phyloP scores from a whole-genome alignment of 2,113 vertebrate genomes.

The Cyanocitta stelleri region DNA sequence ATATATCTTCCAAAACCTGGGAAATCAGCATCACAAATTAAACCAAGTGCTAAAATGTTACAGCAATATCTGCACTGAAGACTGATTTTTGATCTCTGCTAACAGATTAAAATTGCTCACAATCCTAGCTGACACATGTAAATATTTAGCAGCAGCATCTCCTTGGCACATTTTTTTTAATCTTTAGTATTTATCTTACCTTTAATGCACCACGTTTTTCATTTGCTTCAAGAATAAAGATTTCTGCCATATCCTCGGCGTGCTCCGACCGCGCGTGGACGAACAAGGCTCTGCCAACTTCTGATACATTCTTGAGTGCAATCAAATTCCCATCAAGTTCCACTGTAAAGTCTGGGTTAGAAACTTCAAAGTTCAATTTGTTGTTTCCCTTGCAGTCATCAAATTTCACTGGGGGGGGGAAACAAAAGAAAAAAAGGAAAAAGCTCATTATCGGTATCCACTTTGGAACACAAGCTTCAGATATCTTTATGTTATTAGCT shows the following conservation, averaged over 20 bases:
- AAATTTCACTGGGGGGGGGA: conserved; percentile 78
- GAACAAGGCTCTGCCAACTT: conserved; percentile 74
- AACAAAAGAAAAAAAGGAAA: too few relatives aligned
- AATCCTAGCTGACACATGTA: neutral
- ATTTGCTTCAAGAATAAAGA: conserved; percentile 75
- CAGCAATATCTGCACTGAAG: neutral
- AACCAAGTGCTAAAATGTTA: neutral
- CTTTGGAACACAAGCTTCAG: neutral
- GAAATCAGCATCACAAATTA: neutral
- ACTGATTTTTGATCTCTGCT: neutral
- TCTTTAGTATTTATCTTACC: conserved; percentile 67
- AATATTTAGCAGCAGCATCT: neutral
- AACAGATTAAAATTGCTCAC: neutral
- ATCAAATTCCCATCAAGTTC: conserved; percentile 78
- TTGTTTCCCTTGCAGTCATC: conserved; percentile 90
- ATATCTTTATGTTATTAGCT: neutral
- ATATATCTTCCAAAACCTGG: neutral
- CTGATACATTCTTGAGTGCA: conserved; percentile 71
- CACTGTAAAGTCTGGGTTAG: conserved; percentile 85
- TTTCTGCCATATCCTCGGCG: conserved; percentile 84
- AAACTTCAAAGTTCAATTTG: conserved; percentile 83
- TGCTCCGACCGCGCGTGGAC: conserved; percentile 78
- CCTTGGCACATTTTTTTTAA: neutral
- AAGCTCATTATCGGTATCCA: neutral
- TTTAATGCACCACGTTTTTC: conserved; percentile 69